phyloP scores from a whole-genome alignment of 2,113 vertebrate genomes.

The Myrmophylax atrothorax region DNA sequence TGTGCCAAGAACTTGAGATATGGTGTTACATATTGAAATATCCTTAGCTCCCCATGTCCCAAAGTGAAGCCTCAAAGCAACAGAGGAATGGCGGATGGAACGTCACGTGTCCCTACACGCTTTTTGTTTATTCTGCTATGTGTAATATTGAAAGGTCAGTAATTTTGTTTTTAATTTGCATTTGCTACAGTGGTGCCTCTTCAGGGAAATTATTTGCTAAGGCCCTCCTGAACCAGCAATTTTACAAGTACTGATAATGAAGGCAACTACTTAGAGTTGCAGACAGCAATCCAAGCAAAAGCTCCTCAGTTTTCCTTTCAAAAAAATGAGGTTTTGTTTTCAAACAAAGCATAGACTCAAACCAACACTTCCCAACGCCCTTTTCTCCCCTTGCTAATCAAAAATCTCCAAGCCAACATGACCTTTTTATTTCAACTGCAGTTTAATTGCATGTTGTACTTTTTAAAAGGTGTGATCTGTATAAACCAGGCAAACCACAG shows the following conservation, averaged over 20 bases:
- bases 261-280: neutral
- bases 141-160: neutral
- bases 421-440: neutral
- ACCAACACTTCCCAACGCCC: neutral
- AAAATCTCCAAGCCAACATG: neutral
- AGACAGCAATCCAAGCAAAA: neutral
- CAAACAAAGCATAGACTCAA: neutral
- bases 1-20: neutral
- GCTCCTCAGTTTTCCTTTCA: neutral
- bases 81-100: neutral
- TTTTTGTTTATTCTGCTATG: neutral
- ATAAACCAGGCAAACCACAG: neutral
- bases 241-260: neutral
- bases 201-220: neutral
- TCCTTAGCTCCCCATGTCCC: neutral
- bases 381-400: neutral
- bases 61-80: neutral
- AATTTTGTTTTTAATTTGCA: constrained; percentile 1
- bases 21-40: neutral
- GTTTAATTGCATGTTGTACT: neutral
- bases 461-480: neutral
- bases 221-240: constrained; percentile 17
- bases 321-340: neutral
- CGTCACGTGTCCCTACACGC: rapidly evolving
- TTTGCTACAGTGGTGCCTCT: neutral